These are phyloP conservation scores for Chiridota heheva DNA, from an alignment of 35 echinoderm and acorn worm species.

Conservation along the genomic window DNA sequence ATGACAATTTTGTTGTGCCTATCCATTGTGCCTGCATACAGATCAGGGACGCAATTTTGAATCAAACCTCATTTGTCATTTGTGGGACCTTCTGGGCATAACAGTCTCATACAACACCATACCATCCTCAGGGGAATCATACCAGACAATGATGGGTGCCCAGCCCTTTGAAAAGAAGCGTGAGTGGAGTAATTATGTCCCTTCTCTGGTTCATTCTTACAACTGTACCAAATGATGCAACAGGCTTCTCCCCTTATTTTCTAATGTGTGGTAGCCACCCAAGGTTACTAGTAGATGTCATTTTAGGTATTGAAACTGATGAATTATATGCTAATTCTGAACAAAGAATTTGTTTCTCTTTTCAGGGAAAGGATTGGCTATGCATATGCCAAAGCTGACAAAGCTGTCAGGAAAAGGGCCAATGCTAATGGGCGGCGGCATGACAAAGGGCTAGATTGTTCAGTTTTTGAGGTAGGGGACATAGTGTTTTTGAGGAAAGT, in stretches of 20 bases:
- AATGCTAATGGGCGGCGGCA: neutral
- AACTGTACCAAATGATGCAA: conserved; percentile 13
- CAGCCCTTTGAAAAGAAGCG: neutral
- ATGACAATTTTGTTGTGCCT: conserved; percentile 14
- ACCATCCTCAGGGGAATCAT: conserved; percentile 66
- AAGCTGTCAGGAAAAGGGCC: neutral
- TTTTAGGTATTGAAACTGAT: neutral
- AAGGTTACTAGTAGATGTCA: conserved; percentile 11
- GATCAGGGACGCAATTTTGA: conserved; percentile 53
- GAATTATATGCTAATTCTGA: too few relatives aligned
- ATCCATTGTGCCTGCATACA: conserved; percentile 24
- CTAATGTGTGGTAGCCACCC: conserved; percentile 34
- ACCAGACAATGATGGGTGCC: neutral
- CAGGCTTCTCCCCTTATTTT: conserved; percentile 25
- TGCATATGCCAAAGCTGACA: neutral
- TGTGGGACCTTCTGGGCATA: conserved; percentile 2
- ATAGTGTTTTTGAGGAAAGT: neutral
- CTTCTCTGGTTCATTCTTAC: conserved; percentile 4
- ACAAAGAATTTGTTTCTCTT: neutral
- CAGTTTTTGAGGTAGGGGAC: neutral
- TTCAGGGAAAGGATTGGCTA: neutral
- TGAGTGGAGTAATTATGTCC: neutral
- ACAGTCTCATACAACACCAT: conserved; percentile 35
- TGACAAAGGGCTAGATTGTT: neutral
- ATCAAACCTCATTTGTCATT: conserved; percentile 22